A percentile compares a stretch with the other conserved stretches of the same genome.
phyloP scores from a whole-genome alignment of 2,797 vertebrate genomes.

The Pipistrellus pipistrellus region DNA sequence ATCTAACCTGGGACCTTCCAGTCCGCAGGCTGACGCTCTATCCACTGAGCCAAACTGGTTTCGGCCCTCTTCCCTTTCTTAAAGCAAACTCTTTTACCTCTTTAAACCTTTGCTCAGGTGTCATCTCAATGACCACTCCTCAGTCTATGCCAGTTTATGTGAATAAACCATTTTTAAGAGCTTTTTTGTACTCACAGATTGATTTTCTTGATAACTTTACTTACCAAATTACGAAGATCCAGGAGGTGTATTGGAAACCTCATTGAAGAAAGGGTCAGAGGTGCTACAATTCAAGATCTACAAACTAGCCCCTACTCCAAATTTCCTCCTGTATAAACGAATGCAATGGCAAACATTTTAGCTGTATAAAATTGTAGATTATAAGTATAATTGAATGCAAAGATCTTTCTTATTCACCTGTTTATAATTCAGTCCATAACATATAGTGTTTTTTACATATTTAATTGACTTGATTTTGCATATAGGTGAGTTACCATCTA shows the following conservation, averaged over 20 bases:
- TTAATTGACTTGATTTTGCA: constrained; percentile 42
- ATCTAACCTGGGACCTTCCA: too few species aligned
- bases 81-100: not conserved
- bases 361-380: not conserved
- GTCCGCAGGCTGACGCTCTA: too few species aligned
- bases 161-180: constrained; percentile 44
- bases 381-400: not conserved
- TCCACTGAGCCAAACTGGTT: too few species aligned
- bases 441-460: not conserved
- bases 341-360: not conserved
- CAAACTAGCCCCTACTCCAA: not conserved
- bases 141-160: not conserved
- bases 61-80: not conserved
- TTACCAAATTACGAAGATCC: constrained; percentile 5
- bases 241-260: constrained; percentile 16
- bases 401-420: constrained; percentile 10
- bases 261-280: not conserved
- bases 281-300: not conserved
- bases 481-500: not conserved
- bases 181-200: not conserved
- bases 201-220: constrained; percentile 48
- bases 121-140: not conserved
- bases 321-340: constrained; percentile 18
- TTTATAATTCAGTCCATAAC: not conserved
- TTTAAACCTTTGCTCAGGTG: not conserved